phyloP scores from a whole-genome alignment of 2,113 vertebrate species.

The Solea solea region DNA sequence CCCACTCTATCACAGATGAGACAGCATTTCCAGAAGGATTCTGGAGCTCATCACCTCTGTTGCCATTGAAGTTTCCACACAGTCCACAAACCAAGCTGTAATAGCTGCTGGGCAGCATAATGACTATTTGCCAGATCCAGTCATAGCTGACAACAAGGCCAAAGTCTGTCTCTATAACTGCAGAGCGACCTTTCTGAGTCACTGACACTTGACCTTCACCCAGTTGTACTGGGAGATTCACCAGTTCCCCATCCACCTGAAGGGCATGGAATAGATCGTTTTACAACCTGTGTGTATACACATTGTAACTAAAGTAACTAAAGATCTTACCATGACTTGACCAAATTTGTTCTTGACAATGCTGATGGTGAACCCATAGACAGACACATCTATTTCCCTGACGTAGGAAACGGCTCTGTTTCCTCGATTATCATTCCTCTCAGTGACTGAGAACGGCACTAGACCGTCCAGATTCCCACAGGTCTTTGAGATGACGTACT shows the following conservation, averaged over 20 bases:
- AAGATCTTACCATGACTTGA: slow-evolving; percentile 81
- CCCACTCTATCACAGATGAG: slow-evolving; percentile 64
- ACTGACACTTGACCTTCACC: slow-evolving; percentile 57
- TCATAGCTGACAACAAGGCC: slow-evolving; percentile 79
- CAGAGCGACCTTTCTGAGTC: slow-evolving; percentile 55
- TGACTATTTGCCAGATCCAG: slow-evolving; percentile 67
- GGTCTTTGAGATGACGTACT: slow-evolving; percentile 76
- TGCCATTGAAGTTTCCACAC: slow-evolving; percentile 85
- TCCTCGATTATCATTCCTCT: slow-evolving; percentile 83
- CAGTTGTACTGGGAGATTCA: slow-evolving; percentile 73
- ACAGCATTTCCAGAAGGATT: slow-evolving; percentile 51
- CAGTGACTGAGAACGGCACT: slow-evolving; percentile 82
- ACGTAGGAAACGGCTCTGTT: slow-evolving; percentile 80
- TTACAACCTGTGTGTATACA: background rate
- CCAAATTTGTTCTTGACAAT: slow-evolving; percentile 77
- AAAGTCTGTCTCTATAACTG: slow-evolving; percentile 74
- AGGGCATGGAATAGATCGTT: slow-evolving; percentile 1
- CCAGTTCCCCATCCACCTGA: slow-evolving; percentile 74
- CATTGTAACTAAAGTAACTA: background rate
- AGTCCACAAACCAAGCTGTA: slow-evolving; percentile 79
- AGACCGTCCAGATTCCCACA: slow-evolving; percentile 69
- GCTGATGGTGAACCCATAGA: slow-evolving; percentile 75
- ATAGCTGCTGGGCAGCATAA: slow-evolving; percentile 79
- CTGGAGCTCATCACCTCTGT: slow-evolving; percentile 66
- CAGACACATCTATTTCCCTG: slow-evolving; percentile 68